Conservation (phyloP, 2,797 vertebrate genomes). For the Bovichtus diacanthus region DNA sequence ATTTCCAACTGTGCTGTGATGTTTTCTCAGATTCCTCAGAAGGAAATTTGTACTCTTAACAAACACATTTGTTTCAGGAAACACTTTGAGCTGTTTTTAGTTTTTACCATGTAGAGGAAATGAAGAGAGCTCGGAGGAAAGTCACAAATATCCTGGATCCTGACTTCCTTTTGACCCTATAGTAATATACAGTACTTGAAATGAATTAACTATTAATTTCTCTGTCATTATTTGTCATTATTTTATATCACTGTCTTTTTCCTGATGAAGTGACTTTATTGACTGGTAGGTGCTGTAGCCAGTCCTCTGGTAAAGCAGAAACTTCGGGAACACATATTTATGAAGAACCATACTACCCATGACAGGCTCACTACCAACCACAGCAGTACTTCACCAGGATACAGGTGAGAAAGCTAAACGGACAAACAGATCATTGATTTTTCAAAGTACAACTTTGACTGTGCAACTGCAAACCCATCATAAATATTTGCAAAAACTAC, state of each 20-base stretch:
- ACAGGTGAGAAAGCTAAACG: slow-evolving; percentile 64
- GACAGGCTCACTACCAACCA: slow-evolving; percentile 82
- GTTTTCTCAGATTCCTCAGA: slow-evolving; percentile 48
- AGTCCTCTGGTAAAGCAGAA: slow-evolving; percentile 93
- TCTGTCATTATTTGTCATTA: neutral
- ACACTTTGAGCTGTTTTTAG: slow-evolving; percentile 13
- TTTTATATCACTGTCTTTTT: slow-evolving; percentile 11
- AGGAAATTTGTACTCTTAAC: slow-evolving; percentile 53
- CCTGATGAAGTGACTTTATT: slow-evolving; percentile 33
- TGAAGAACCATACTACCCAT: slow-evolving; percentile 87
- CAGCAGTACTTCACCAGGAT: slow-evolving; percentile 59
- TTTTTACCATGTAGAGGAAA: slow-evolving; percentile 39
- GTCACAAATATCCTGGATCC: slow-evolving; percentile 2
- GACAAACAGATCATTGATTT: neutral
- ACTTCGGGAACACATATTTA: slow-evolving; percentile 88
- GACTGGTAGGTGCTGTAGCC: slow-evolving; percentile 88
- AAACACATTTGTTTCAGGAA: slow-evolving; percentile 45
- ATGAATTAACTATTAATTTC: neutral
- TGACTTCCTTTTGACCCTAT: neutral
- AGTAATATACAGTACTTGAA: neutral
- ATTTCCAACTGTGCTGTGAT: slow-evolving; percentile 56
- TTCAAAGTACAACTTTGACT: neutral
- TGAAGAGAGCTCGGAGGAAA: slow-evolving; percentile 5
- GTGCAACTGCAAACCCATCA: neutral
- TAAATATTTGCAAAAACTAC: neutral